These are phyloP conservation scores for Lottia scabra DNA, from an alignment of 2,888 invertebrate genomes.

Conservation along the genomic window DNA sequence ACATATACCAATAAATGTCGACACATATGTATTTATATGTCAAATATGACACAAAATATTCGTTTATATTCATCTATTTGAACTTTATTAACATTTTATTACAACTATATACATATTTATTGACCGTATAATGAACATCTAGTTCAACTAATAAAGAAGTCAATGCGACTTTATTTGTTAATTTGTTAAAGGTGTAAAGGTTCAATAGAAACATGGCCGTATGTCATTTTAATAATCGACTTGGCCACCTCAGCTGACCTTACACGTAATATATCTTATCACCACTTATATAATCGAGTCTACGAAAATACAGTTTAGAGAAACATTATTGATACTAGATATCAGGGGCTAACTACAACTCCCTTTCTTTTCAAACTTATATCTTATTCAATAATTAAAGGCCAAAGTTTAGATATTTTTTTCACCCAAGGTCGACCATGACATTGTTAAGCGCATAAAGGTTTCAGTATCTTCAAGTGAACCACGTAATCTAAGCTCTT, in stretches of 20 bases:
- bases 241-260: not conserved
- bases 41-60: too few species aligned
- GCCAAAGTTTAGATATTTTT: not conserved
- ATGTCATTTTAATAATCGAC: not conserved
- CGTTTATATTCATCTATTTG: too few species aligned
- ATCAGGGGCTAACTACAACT: not conserved
- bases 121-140: too few species aligned
- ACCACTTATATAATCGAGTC: not conserved
- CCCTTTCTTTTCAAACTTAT: conserved; percentile 4
- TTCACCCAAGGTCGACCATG: not conserved
- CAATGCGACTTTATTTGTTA: not conserved
- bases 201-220: not conserved
- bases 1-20: too few species aligned
- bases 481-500: not conserved
- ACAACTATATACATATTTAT: too few species aligned
- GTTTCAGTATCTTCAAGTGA: not conserved
- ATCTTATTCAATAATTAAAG: not conserved
- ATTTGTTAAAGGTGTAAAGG: conserved; percentile 1
- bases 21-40: too few species aligned
- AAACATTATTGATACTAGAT: not conserved
- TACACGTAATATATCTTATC: not conserved
- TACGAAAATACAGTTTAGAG: not conserved
- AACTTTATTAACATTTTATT: too few species aligned
- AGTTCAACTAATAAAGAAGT: too few species aligned
- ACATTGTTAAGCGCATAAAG: conserved; percentile 1